Conservation (phyloP, 2,888 invertebrate species). For the Lacanobia oleracea region DNA sequence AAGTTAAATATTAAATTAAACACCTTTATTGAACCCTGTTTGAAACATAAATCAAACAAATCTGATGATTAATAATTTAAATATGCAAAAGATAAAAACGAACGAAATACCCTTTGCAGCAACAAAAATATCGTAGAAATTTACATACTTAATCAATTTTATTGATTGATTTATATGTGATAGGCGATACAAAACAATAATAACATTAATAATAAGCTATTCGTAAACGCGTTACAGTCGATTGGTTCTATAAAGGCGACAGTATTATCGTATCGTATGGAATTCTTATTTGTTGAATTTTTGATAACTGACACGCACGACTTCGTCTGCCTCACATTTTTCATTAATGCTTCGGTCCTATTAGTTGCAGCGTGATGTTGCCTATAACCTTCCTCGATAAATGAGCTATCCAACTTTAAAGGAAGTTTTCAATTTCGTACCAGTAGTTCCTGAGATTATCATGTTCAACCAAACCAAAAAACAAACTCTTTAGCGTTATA, state of each 20-base stretch:
- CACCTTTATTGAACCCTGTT: neutral
- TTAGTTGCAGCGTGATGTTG: no score
- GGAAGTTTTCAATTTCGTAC: no score
- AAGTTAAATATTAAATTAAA: neutral
- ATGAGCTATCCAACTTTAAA: no score
- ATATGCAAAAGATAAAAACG: slow-evolving; percentile 5
- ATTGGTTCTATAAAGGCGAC: neutral
- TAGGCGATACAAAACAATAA: slow-evolving; percentile 20
- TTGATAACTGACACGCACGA: no score
- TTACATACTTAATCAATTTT: slow-evolving; percentile 27
- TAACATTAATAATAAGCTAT: neutral
- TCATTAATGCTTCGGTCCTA: no score
- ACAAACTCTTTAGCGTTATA: no score
- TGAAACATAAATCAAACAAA: slow-evolving; percentile 18
- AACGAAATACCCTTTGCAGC: slow-evolving; percentile 2
- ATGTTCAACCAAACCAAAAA: no score
- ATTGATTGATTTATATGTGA: slow-evolving; percentile 24
- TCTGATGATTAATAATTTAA: slow-evolving; percentile 1
- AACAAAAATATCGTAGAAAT: slow-evolving; percentile 14
- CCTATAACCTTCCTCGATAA: no score
- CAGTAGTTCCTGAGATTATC: no score
- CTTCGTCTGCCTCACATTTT: no score
- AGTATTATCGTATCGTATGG: neutral
- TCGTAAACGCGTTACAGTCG: slow-evolving; percentile 7
- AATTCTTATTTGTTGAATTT: neutral